Evolutionary conservation across 53 echinoderm and acorn worm species (phyloP), one percentile per base, ranked within the genome.

Genomic region (Zoroaster sp.): DNA sequence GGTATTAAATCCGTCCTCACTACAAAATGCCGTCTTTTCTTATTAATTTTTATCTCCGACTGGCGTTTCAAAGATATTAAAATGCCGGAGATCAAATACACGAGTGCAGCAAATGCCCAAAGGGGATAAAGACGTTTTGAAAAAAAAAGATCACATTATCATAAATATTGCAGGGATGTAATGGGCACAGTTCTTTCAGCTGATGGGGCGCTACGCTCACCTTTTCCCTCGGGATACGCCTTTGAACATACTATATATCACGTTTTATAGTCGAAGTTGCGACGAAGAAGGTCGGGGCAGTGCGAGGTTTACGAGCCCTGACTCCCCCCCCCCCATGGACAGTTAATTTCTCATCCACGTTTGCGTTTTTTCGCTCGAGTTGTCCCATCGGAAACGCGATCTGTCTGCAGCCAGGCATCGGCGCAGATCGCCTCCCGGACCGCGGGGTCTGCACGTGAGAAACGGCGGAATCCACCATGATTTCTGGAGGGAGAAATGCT

Each of bases 371-470:
- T 34, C 82, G 68, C 82, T 67, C 82, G 68, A 82, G 82, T 82
- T 82, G 82, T 68, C 82, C 21, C 41, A 32, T 40, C 49, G 82
- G 82, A 82, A 82, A 82, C 68, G 44, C 44, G 68, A 79, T 63
- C 79, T 38, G 79, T 79, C 79, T 79, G 40, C 59, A 21, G 38
- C 79, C 79, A 38, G 79, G 36, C 78, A 79, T 35, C 79, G 63
- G 63, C 15, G 59, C 59, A 35, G 59, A 52, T 32, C 38, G 55
- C 12, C 31, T 66, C 76, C 66, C 40, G 66, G 81, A 37, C 82
- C 82, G 82, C 82, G 67, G 68, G 82, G 35, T 35, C 30, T 18
- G 28, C 66, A 68, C 82, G 82, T 82, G 82, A 35, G 68, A 39
- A 20, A 30, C 13, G 82, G 40, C 25, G 33, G 39, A 82, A 68